Conservation (phyloP, 2,888 invertebrate species). For the Epirrhoe tristata region DNA sequence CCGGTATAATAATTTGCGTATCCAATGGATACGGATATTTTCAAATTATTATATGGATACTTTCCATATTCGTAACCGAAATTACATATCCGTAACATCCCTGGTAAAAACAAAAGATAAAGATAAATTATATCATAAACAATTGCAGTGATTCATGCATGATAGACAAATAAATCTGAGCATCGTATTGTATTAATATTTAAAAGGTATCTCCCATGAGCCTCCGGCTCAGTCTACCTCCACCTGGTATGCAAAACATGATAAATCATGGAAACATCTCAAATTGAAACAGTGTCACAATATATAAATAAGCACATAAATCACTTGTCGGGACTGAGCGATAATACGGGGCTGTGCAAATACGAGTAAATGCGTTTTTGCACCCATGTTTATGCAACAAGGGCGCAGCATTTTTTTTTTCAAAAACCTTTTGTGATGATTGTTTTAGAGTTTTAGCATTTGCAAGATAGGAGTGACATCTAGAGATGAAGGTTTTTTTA, state of each 20-base stretch:
- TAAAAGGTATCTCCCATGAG: not conserved
- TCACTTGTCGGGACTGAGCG: conserved; percentile 40
- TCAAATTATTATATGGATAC: no score
- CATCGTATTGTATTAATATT: conserved; percentile 1
- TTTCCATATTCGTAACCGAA: no score
- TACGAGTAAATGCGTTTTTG: conserved; percentile 38
- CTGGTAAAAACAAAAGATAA: no score
- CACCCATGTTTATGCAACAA: conserved; percentile 26
- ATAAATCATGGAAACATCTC: conserved; percentile 35
- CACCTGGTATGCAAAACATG: conserved; percentile 14
- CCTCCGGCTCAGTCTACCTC: not conserved
- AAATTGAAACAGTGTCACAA: conserved; percentile 40
- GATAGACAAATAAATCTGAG: not conserved
- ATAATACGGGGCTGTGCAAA: conserved; percentile 38
- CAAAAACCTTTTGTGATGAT: no score
- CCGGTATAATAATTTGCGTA: no score
- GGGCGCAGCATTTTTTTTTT: conserved; percentile 8
- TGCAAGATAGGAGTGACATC: no score
- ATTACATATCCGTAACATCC: no score
- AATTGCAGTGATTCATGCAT: not conserved
- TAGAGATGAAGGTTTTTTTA: no score
- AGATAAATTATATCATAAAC: no score
- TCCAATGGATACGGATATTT: no score
- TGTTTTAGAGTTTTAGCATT: no score
- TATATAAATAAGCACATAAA: conserved; percentile 43